Evolutionary conservation across 23 tunicate species (phyloP), one percentile per base, ranked within the genome.

Genomic region (Aplidium turbinatum): DNA sequence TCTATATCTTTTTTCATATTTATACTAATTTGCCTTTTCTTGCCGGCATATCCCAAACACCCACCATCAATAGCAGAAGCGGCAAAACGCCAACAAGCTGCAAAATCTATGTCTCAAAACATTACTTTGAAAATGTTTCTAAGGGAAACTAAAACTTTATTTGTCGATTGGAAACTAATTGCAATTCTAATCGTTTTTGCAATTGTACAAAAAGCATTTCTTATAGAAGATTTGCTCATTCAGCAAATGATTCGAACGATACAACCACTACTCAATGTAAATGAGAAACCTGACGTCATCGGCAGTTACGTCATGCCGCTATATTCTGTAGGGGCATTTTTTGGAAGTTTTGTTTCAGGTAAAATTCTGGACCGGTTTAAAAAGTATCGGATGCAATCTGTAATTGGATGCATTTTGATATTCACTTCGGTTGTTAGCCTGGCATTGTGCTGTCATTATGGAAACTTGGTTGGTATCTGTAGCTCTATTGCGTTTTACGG

Each of bases 341-440:
- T 38, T 36, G 48, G 72, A 6, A 65, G 28, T 21, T 11, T 65
- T 50, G 50, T 65, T 5, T 65, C 72, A 2, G 72, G 72, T 11
- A 65, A 13, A 13, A 4, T 65, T 36, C 50, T 65, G 3, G 72
- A 65, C 23, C 24, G 3, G 3, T 65, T 3, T 7, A 35, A 65
- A 38, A 48, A 26, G 3, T 26, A 65, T 29, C 36, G 7, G 31
- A 4, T 13, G 4, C 72, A 65, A 16, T 48, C 72, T 25, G 23
- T 26, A n/a, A 7, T 38, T 7, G 48, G 33, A 3, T 25, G 50
- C 25, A 50, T 50, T 3, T 38, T 65, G 3, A 11, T 50, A 2
- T 35, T 65, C 26, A 23, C 38, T 3, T 65, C 7, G 7, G 36
- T 9, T 38, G 50, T 65, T 35, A 11, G 36, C 27, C 7, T 65